Conservation (phyloP, 2,888 invertebrate species). For the Andricus curvator region DNA sequence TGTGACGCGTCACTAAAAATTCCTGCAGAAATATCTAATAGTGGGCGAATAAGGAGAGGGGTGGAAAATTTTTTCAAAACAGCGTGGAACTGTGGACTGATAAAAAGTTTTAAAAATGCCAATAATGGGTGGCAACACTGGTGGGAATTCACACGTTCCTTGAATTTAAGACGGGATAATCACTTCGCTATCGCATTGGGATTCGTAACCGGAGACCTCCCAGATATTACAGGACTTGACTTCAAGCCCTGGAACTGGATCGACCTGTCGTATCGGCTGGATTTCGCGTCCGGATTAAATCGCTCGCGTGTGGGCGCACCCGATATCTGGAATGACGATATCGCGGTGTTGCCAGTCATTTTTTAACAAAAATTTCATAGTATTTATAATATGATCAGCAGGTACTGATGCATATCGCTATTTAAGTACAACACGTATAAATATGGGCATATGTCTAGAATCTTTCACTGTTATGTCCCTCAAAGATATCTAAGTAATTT, state of each 20-base stretch:
- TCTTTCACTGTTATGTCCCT: too few relatives aligned
- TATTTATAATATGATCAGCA: not conserved
- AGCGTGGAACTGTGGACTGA: too few relatives aligned
- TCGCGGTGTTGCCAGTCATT: slow-evolving; percentile 39
- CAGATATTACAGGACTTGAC: slow-evolving; percentile 56
- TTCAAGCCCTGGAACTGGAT: slow-evolving; percentile 57
- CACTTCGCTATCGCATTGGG: slow-evolving; percentile 56
- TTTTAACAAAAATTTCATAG: not conserved
- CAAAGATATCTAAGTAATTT: too few relatives aligned
- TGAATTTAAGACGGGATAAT: slow-evolving; percentile 61
- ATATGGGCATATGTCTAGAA: too few relatives aligned
- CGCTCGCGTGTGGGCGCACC: slow-evolving; percentile 60
- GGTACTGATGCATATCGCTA: not conserved
- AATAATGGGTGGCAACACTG: slow-evolving; percentile 26
- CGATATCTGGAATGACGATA: slow-evolving; percentile 57
- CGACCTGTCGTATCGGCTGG: slow-evolving; percentile 57
- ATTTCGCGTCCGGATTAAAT: slow-evolving; percentile 47
- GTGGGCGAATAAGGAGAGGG: too few relatives aligned
- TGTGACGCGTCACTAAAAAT: too few relatives aligned
- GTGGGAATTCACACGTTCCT: slow-evolving; percentile 58
- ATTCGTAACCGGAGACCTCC: slow-evolving; percentile 61
- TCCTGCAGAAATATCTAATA: too few relatives aligned
- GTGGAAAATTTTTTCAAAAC: too few relatives aligned
- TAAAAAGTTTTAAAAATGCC: not conserved
- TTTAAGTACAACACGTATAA: too few relatives aligned